Conservation (phyloP, 2,797 vertebrate species). For the Myotis pilosus region DNA sequence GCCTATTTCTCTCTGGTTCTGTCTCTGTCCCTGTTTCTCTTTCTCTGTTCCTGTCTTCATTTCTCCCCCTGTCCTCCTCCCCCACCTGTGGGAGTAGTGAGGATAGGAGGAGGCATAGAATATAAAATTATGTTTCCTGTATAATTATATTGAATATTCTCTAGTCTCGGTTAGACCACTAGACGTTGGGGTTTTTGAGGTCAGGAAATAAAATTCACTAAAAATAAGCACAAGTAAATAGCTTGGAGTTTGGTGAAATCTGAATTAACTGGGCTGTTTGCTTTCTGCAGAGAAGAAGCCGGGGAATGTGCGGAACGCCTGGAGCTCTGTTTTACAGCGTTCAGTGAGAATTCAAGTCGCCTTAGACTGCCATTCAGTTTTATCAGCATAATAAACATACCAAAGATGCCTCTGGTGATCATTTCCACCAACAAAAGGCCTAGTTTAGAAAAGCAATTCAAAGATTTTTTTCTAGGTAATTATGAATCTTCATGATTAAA, state of each 20-base stretch:
- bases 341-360: neutral
- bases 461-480: neutral
- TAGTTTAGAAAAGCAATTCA: neutral
- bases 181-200: neutral
- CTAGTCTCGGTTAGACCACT: neutral
- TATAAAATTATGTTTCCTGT: neutral
- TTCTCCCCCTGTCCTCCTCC: neutral
- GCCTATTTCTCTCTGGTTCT: neutral
- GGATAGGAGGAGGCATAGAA: neutral
- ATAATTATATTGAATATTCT: neutral
- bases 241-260: neutral
- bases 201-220: neutral
- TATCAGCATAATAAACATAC: neutral
- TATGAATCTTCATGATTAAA: neutral
- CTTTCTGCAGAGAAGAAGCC: neutral
- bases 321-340: neutral
- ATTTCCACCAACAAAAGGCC: neutral
- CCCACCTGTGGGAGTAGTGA: neutral
- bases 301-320: neutral
- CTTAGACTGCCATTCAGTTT: neutral
- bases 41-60: neutral
- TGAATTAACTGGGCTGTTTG: neutral
- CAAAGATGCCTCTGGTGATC: neutral
- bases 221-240: constrained; percentile 6
- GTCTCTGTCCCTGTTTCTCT: neutral